Base-by-base conservation (phyloP, 2,888 invertebrate genomes). In the Adelognathus sp. region DNA sequence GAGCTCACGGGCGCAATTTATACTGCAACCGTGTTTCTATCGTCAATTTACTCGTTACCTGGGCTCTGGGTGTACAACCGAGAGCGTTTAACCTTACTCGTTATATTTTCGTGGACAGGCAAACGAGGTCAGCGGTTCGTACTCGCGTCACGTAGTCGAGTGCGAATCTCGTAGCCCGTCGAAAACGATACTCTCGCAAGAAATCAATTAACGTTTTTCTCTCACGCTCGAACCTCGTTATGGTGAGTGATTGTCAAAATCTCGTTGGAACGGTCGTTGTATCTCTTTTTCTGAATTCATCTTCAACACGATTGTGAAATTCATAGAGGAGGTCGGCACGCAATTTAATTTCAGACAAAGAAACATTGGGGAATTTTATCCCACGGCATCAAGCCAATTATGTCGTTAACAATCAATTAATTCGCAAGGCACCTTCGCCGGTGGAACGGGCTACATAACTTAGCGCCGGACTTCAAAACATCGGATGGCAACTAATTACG, bases 401-500 rank as follows among this genome's bases (percentile, higher is more conserved):
- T 33, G 77, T 81, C 79, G 81, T 84, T 83, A 81, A 79, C 74
- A 81, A 79, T 77, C 76, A 81, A 83, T 81, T 81, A 82, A n/a
- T n/a, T n/a, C n/a, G 72, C 76, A 33, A 33, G 61, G 71, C 76
- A 58, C 21, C 67, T 52, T 29, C 16, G 24, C 29, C 11, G 3
- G n/a, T 24, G 39, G 39, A 24, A 66, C 16, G 36, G 2, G 14
- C 11, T 18, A 27, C 39, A n/a, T 29, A 39, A 39, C 54, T 36
- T 18, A 50, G 50, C 50, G 14, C 27, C 33, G 7, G 50, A 33
- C 50, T 46, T 5, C 14, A 14, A n/a, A n/a, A 50, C 33, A 64
- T 39, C 39, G 66, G 52, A 54, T 67, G 39, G 67, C 39, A 39
- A 54, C 24, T 67, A 67, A 54, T 67, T 67, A 54, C 41, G 18